A percentile compares a stretch with the other conserved stretches of the same genome.
Conservation (phyloP, 2,797 vertebrate species). For the Pempheris klunzingeri region DNA sequence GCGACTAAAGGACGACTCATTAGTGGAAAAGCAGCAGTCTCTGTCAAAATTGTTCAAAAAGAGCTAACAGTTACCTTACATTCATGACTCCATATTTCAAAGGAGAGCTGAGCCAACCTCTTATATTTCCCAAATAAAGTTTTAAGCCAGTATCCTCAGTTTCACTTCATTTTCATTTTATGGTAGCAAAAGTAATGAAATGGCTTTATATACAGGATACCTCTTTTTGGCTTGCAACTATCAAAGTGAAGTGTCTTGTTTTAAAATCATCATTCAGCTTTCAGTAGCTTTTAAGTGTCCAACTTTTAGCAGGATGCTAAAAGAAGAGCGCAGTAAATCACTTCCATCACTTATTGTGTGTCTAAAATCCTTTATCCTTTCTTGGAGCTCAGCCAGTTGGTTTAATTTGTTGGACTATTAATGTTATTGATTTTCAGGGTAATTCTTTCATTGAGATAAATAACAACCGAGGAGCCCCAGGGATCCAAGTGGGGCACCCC, state of each 20-base stretch:
- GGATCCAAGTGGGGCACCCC: constrained; percentile 42
- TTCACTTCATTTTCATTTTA: constrained; percentile 2
- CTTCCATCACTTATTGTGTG: constrained; percentile 1
- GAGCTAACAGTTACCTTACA: not conserved
- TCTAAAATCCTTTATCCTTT: constrained; percentile 22
- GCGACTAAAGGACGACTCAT: not conserved
- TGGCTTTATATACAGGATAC: not conserved
- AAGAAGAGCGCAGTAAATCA: constrained; percentile 21
- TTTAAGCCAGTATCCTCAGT: not conserved
- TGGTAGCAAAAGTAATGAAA: not conserved
- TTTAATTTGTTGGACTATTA: constrained; percentile 53
- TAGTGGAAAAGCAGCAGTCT: not conserved
- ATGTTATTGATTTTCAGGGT: constrained; percentile 60
- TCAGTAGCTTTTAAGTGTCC: not conserved
- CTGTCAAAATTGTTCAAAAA: not conserved
- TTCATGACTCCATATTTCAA: not conserved
- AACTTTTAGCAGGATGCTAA: constrained; percentile 20
- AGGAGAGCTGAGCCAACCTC: not conserved
- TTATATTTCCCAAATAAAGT: not conserved
- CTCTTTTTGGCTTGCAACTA: not conserved
- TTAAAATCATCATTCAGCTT: constrained; percentile 10
- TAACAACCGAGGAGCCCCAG: constrained; percentile 35
- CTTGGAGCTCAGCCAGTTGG: constrained; percentile 13
- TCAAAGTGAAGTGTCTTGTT: constrained; percentile 2
- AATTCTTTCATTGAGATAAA: constrained; percentile 37